Evolutionary conservation across 2,888 invertebrate genomes (phyloP), one percentile per base, ranked within the genome.

Genomic region (Stegophylla sp.): DNA sequence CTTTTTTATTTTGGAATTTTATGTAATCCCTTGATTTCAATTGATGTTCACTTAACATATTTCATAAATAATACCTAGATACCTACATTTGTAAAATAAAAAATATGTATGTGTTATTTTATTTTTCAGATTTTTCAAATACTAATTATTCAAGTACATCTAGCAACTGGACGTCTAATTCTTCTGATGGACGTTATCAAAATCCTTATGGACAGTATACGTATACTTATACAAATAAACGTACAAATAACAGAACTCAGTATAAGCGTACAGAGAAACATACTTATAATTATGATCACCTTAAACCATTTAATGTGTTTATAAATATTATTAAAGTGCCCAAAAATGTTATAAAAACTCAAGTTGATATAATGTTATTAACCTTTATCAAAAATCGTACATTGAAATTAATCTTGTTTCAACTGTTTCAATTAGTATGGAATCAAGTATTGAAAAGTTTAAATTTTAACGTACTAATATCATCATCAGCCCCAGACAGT

Each of bases 251-350:
- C 7, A 53, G 28, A 67, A 61, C 51, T 61, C 41, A 76, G 26
- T 53, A 66, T 20, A 51, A 15, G 4, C 41, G 26, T 3, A 41
- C 0, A n/a, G 23, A 26, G 34, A 34, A n/a, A 23, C 15, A 10
- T 28, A 0, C 17, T 48, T 17, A 48, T n/a, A 15, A 63, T 34
- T 51, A 64, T 63, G n/a, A 15, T 34, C 1, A 71, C 28, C 23
- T 63, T 4, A 79, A 34, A 61, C 71, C 69, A 23, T 48, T 34
- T 26, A 79, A 71, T 71, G 61, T 79, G 1, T 79, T 61, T 34
- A 79, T 79, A 61, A 79, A 79, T 63, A 48, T 79, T 0, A 61
- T 79, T 61, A 51, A 23, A 79, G 79, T 79, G 5, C 79, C 79
- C 17, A 71, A 79, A 15, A 69, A 51, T 51, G 51, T 79, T 41